phyloP scores from a whole-genome alignment of 2,888 invertebrate genomes.

The Lycocerus yunnanus region DNA sequence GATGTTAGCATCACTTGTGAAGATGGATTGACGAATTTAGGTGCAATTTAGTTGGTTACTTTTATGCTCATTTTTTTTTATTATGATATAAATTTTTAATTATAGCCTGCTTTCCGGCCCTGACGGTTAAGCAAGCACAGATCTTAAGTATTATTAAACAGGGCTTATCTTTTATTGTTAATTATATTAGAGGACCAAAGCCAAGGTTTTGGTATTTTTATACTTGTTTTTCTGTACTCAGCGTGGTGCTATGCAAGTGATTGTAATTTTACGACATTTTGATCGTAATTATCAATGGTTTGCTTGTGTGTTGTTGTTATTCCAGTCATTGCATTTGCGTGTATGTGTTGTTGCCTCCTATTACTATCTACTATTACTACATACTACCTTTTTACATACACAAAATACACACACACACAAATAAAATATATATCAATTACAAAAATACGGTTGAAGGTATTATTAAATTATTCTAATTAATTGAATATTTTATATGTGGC shows the following conservation, averaged over 20 bases:
- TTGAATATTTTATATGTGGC: conserved; percentile 44
- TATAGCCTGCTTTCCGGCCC: conserved; percentile 30
- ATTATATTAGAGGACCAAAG: conserved; percentile 53
- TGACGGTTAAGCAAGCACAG: conserved; percentile 31
- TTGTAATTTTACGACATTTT: conserved; percentile 38
- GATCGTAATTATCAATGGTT: conserved; percentile 29
- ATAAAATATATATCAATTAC: conserved; percentile 39
- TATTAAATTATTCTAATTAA: conserved; percentile 45
- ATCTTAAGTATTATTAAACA: conserved; percentile 54
- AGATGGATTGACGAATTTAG: conserved; percentile 34
- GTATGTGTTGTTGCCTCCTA: conserved; percentile 25
- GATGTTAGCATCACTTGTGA: conserved; percentile 39
- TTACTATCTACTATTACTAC: conserved; percentile 11
- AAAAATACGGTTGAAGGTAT: conserved; percentile 50
- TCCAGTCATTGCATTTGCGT: conserved; percentile 46
- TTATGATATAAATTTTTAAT: conserved; percentile 29
- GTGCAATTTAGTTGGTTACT: conserved; percentile 41
- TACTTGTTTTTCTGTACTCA: conserved; percentile 54
- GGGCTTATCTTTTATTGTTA: conserved; percentile 50
- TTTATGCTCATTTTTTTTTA: conserved; percentile 35
- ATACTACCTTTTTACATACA: conserved; percentile 41
- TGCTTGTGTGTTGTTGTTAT: conserved; percentile 46
- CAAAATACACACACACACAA: conserved; percentile 24
- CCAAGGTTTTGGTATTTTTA: conserved; percentile 54
- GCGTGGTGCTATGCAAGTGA: conserved; percentile 54